These are phyloP conservation scores for Ptychobarbus kaznakovi DNA, from an alignment of 2,797 vertebrate genomes.

Conservation along the genomic window DNA sequence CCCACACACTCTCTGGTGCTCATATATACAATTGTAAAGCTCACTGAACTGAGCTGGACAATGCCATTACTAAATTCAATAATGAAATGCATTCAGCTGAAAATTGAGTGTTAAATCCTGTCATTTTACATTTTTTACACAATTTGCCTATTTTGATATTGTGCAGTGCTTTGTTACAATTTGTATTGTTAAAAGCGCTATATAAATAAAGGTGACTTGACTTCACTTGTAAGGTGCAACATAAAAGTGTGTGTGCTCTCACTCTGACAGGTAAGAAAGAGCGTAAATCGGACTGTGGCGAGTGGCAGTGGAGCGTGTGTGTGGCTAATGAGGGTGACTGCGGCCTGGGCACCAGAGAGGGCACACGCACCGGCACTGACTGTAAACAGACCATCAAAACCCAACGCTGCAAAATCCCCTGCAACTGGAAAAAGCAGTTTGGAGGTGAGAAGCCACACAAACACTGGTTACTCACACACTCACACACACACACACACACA, in stretches of 20 bases:
- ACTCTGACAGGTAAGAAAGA: conserved; percentile 87
- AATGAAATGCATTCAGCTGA: no score
- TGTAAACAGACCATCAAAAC: conserved; percentile 98
- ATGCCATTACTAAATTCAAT: no score
- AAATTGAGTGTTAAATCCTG: no score
- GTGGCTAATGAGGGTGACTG: conserved; percentile 93
- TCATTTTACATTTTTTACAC: no score
- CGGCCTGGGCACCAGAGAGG: conserved; percentile 92
- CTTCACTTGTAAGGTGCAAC: no score
- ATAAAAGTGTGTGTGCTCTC: conserved; percentile 22
- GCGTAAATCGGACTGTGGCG: conserved; percentile 94
- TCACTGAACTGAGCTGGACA: no score
- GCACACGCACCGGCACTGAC: conserved; percentile 88
- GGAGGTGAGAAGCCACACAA: conserved; percentile 81
- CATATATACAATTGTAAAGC: not conserved
- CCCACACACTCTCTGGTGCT: not conserved
- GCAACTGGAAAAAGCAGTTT: conserved; percentile 99
- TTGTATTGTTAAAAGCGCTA: no score
- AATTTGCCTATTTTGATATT: no score
- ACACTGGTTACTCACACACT: not conserved
- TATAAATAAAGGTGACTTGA: no score
- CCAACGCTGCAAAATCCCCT: conserved; percentile 97
- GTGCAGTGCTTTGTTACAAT: no score
- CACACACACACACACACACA: no score
- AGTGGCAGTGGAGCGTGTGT: conserved; percentile 98